These are phyloP conservation scores for Equus quagga DNA, from an alignment of 2,113 vertebrate species.

Conservation along the genomic window DNA sequence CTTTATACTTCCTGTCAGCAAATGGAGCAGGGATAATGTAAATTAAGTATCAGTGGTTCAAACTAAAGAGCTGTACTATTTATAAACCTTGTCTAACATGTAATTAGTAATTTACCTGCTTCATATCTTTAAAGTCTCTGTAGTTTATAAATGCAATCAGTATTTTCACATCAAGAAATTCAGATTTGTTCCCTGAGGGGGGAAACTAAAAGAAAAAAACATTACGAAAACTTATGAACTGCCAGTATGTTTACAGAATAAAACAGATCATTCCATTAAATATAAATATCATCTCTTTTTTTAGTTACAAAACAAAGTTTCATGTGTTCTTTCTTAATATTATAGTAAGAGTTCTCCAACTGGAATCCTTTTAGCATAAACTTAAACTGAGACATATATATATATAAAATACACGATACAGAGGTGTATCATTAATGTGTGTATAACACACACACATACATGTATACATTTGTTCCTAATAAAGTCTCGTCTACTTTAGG, in stretches of 20 bases:
- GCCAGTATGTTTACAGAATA: conserved; percentile 47
- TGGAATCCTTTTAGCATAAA: conserved; percentile 26
- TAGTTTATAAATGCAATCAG: conserved; percentile 92
- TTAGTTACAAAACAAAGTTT: conserved; percentile 39
- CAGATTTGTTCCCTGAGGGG: conserved; percentile 90
- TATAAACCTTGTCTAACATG: neutral
- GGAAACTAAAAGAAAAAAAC: conserved; percentile 85
- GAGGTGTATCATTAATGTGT: neutral
- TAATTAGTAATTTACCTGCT: conserved; percentile 87
- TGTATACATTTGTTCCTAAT: neutral
- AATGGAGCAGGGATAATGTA: neutral
- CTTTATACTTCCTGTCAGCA: conserved; percentile 4
- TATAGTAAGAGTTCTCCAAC: neutral
- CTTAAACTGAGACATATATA: neutral
- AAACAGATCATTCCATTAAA: neutral
- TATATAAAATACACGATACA: too few species aligned
- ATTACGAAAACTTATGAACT: neutral
- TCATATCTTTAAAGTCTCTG: conserved; percentile 90
- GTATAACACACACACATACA: neutral
- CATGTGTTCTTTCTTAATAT: neutral
- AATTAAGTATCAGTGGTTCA: conserved; percentile 15
- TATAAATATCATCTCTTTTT: neutral
- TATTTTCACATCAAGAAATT: conserved; percentile 89
- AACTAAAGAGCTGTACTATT: conserved; percentile 29
- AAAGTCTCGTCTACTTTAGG: neutral